These are phyloP conservation scores for Calycopis cecrops DNA, from an alignment of 1,140 invertebrate genomes.

Conservation along the genomic window DNA sequence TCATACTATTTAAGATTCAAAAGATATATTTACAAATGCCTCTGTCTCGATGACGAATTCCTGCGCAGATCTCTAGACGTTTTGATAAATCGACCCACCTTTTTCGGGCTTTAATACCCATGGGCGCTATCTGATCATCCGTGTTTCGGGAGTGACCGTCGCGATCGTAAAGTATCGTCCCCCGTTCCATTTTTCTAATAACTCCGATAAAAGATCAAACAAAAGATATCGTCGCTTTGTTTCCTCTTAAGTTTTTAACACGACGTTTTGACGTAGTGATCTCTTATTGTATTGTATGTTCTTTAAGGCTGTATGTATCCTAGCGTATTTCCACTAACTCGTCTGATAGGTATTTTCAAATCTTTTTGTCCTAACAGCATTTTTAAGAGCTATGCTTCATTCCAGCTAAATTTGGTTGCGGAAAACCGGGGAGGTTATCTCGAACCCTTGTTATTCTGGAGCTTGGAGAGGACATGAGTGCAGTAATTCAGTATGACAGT, in stretches of 20 bases:
- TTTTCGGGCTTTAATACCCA: constrained; percentile 51
- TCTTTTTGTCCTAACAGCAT: too few relatives aligned
- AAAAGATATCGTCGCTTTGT: constrained; percentile 2
- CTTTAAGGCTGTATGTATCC: too few relatives aligned
- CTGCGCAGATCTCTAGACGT: constrained; percentile 52
- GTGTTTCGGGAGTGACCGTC: constrained; percentile 20
- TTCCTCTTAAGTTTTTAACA: constrained; percentile 8
- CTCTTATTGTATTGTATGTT: too few relatives aligned
- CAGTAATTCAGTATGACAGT: too few relatives aligned
- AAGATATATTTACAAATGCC: constrained; percentile 57
- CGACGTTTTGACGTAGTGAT: not conserved
- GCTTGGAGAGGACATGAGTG: too few relatives aligned
- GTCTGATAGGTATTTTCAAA: too few relatives aligned
- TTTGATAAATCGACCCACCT: constrained; percentile 63
- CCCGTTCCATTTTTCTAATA: constrained; percentile 17
- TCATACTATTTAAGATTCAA: constrained; percentile 47
- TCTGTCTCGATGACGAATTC: constrained; percentile 61
- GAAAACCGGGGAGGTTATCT: too few relatives aligned
- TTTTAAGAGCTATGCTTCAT: too few relatives aligned
- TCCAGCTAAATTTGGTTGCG: too few relatives aligned
- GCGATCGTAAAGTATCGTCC: constrained; percentile 15
- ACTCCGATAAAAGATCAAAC: constrained; percentile 21
- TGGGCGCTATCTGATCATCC: constrained; percentile 43
- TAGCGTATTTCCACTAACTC: too few relatives aligned
- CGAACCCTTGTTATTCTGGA: too few relatives aligned